phyloP scores from a whole-genome alignment of 2,888 invertebrate genomes.

The Zaprionus obscuricornis region DNA sequence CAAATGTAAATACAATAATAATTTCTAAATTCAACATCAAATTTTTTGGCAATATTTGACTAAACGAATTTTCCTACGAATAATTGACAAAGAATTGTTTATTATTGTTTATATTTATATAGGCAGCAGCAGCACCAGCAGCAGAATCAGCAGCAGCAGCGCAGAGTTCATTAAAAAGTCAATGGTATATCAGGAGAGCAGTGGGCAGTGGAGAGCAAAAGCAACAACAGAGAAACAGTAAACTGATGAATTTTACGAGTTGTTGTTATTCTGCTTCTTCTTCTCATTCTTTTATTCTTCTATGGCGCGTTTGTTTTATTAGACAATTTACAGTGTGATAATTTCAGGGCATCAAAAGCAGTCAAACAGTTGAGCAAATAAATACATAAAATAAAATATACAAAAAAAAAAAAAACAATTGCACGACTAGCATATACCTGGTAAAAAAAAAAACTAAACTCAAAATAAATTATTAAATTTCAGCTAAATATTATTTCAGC shows the following conservation, averaged over 20 bases:
- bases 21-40: slow-evolving; percentile 14
- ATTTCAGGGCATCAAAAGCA: slow-evolving; percentile 32
- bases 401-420: neutral
- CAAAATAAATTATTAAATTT: too few species aligned
- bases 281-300: slow-evolving; percentile 34
- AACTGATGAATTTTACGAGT: neutral
- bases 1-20: slow-evolving; percentile 51
- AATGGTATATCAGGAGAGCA: too few species aligned
- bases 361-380: too few species aligned
- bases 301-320: slow-evolving; percentile 25
- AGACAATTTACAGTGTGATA: slow-evolving; percentile 56
- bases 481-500: too few species aligned
- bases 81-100: neutral
- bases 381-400: neutral
- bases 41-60: too few species aligned
- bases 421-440: neutral
- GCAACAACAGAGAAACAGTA: too few species aligned
- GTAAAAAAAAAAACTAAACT: too few species aligned
- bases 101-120: too few species aligned
- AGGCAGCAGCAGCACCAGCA: too few species aligned
- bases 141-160: neutral
- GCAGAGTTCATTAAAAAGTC: slow-evolving; percentile 16
- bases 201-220: too few species aligned
- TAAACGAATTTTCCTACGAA: slow-evolving; percentile 5
- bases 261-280: neutral